phyloP scores from a whole-genome alignment of 92 coral and sea anemone species.

The Zoanthus sociatus region DNA sequence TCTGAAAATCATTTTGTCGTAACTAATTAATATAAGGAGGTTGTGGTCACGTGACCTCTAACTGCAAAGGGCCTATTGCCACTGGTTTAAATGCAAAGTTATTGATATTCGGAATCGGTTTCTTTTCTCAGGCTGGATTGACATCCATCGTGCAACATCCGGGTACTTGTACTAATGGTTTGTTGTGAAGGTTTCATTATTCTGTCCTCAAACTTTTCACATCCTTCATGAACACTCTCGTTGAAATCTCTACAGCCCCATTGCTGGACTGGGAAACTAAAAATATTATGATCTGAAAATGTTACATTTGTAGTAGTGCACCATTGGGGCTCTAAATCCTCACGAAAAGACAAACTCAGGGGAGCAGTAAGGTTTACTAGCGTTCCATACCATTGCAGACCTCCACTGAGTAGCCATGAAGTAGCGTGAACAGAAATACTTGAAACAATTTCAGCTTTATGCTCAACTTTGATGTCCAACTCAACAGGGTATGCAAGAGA shows the following conservation, averaged over 20 bases:
- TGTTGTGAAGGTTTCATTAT: neutral
- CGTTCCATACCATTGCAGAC: neutral
- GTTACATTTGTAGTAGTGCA: conserved; percentile 22
- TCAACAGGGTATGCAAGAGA: conserved; percentile 12
- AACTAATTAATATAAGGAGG: no score
- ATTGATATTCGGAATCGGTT: neutral
- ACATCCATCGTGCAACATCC: conserved; percentile 19
- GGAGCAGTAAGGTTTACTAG: neutral
- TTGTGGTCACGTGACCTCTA: no score
- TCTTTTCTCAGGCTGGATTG: neutral
- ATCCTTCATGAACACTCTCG: neutral
- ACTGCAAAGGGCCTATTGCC: no score
- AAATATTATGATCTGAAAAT: neutral
- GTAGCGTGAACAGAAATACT: conserved; percentile 16
- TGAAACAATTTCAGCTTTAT: conserved; percentile 19
- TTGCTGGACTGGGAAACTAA: conserved; percentile 6
- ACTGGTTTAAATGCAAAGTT: neutral
- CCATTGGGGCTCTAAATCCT: conserved; percentile 25
- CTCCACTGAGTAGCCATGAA: conserved; percentile 26
- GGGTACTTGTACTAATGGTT: neutral
- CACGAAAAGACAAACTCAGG: conserved; percentile 18
- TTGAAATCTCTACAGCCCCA: conserved; percentile 16
- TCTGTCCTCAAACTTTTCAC: conserved; percentile 32
- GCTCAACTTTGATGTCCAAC: conserved; percentile 23
- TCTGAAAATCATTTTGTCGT: no score